Evolutionary conservation across 2,797 vertebrate genomes (phyloP).

Genomic region (Podarcis siculus): DNA sequence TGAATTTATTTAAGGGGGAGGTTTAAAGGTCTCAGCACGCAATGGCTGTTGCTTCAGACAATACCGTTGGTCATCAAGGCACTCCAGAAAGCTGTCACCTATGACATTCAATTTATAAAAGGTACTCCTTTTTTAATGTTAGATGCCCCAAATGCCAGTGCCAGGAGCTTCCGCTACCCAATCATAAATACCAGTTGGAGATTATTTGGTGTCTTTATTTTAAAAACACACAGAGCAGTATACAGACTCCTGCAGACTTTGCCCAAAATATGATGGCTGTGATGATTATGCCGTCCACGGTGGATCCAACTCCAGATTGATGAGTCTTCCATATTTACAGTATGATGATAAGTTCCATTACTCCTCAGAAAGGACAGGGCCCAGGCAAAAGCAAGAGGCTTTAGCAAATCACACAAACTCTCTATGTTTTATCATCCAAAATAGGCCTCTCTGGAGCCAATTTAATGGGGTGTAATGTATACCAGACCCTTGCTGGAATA

Average conservation of each 20-base stretch:
- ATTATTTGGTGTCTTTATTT: background rate
- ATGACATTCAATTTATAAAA: background rate
- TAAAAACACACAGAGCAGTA: background rate
- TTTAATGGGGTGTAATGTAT: slow-evolving; percentile 71
- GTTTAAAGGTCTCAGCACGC: too few species aligned
- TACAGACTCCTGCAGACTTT: background rate
- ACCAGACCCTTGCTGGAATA: slow-evolving; percentile 72
- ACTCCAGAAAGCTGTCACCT: background rate
- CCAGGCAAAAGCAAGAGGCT: slow-evolving; percentile 53
- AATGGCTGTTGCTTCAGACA: background rate
- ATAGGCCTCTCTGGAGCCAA: slow-evolving; percentile 76
- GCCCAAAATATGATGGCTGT: background rate
- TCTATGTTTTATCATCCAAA: slow-evolving; percentile 70
- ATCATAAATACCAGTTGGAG: background rate
- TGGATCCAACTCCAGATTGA: background rate
- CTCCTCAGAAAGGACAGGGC: slow-evolving; percentile 33
- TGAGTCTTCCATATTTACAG: slow-evolving; percentile 12
- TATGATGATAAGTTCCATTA: background rate
- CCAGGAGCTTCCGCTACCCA: background rate
- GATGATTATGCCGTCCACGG: slow-evolving; percentile 14
- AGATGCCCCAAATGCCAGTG: background rate
- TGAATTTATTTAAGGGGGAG: too few species aligned
- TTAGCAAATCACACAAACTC: slow-evolving; percentile 63
- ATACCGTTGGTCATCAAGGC: background rate
- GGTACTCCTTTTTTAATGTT: background rate